These are phyloP conservation scores for Orussus abietinus DNA, from an alignment of 1,140 invertebrate species.

Conservation along the genomic window DNA sequence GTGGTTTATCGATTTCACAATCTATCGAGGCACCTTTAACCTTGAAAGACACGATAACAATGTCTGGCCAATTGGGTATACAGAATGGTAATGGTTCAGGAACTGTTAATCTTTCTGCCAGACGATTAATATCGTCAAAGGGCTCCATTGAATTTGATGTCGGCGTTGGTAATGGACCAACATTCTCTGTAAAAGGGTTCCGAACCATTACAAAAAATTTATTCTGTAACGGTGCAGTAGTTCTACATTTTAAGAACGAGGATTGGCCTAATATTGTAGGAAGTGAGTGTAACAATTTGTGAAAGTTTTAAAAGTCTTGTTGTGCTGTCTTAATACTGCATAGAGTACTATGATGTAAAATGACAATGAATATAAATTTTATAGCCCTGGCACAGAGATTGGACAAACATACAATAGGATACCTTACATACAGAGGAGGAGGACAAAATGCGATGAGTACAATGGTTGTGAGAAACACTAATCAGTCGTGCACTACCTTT, in stretches of 20 bases:
- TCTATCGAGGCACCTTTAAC: constrained; percentile 92
- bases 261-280: constrained; percentile 68
- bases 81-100: constrained; percentile 84
- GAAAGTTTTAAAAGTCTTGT: constrained; percentile 1
- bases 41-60: constrained; percentile 72
- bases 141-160: constrained; percentile 80
- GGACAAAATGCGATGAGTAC: constrained; percentile 72
- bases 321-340: too few species aligned
- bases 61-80: constrained; percentile 76
- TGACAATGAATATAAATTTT: too few species aligned
- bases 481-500: constrained; percentile 59
- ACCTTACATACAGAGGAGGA: constrained; percentile 78
- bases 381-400: constrained; percentile 79
- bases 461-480: constrained; percentile 70
- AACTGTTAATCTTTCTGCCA: constrained; percentile 68
- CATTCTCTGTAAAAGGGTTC: constrained; percentile 70
- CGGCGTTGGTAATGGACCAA: constrained; percentile 75
- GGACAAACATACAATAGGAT: constrained; percentile 80
- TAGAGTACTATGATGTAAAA: too few species aligned
- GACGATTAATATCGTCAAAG: constrained; percentile 73
- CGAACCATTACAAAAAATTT: constrained; percentile 65
- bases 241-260: constrained; percentile 69
- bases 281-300: constrained; percentile 57
- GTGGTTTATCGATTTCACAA: constrained; percentile 85
- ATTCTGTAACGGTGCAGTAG: constrained; percentile 68